These are phyloP conservation scores for Catocala nupta DNA, from an alignment of 2,888 invertebrate species.

Conservation along the genomic window DNA sequence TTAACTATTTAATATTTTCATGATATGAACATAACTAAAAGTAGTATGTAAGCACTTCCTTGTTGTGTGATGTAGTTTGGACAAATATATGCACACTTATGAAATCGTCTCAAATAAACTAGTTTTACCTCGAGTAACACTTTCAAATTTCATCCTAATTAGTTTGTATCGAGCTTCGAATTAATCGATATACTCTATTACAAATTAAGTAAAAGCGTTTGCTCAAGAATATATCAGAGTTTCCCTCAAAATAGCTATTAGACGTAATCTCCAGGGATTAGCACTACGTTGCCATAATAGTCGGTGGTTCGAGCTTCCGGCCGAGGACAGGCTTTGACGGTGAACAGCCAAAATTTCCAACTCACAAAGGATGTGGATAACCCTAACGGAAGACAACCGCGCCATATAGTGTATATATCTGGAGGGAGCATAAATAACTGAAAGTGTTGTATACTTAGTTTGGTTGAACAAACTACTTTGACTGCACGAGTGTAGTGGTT, in stretches of 20 bases:
- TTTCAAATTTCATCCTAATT: no score
- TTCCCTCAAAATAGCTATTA: slow-evolving; percentile 20
- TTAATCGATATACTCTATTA: neutral
- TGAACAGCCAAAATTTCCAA: slow-evolving; percentile 57
- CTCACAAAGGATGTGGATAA: slow-evolving; percentile 67
- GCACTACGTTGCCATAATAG: slow-evolving; percentile 47
- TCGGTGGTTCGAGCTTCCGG: slow-evolving; percentile 63
- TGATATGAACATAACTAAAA: no score
- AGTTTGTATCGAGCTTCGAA: no score
- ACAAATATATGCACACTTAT: no score
- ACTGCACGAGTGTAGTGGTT: no score
- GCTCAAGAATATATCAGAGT: slow-evolving; percentile 2
- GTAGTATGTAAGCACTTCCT: no score
- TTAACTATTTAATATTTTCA: no score
- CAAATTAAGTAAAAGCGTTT: neutral
- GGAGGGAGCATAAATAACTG: slow-evolving; percentile 16
- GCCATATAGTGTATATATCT: slow-evolving; percentile 26
- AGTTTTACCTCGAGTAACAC: no score
- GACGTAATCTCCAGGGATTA: slow-evolving; percentile 52
- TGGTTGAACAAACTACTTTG: no score
- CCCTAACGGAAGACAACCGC: slow-evolving; percentile 53
- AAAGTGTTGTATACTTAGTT: no score
- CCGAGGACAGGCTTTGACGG: slow-evolving; percentile 57
- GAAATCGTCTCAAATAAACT: no score
- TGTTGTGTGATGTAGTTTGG: no score